Percentiles rank a stretch among this genome's conserved stretches.
Evolutionary conservation across 2,113 vertebrate genomes (phyloP).

Genomic region (Ciconia boyciana): DNA sequence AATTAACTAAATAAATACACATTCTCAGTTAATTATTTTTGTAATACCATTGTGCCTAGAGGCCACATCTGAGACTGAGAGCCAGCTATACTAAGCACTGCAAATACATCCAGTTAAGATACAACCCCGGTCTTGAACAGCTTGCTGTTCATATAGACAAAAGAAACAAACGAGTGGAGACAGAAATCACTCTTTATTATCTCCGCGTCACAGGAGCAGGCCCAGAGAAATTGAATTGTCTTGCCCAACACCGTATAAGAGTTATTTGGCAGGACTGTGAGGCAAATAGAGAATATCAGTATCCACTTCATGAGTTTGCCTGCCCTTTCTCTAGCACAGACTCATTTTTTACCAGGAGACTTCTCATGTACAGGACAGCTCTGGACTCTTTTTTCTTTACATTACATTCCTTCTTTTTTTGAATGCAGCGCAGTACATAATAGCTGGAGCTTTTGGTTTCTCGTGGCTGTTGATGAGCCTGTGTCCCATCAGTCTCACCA

Average conservation of each 20-base stretch:
- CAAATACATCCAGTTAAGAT: background rate
- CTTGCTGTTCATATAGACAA: background rate
- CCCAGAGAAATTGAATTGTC: conserved; percentile 1
- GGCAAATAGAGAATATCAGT: background rate
- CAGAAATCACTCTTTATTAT: background rate
- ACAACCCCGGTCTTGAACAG: background rate
- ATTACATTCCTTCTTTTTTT: background rate
- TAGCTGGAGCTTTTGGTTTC: background rate
- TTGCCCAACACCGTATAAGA: background rate
- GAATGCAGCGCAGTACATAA: fast-evolving
- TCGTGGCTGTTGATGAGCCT: background rate
- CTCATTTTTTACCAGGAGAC: background rate
- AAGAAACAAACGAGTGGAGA: background rate
- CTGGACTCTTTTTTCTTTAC: background rate
- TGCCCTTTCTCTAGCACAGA: background rate
- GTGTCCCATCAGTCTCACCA: background rate
- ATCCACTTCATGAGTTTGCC: background rate
- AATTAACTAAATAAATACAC: conserved; percentile 45
- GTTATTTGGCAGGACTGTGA: background rate
- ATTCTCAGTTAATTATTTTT: conserved; percentile 1
- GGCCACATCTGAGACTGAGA: background rate
- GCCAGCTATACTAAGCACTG: background rate
- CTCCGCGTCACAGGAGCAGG: background rate
- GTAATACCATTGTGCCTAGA: background rate
- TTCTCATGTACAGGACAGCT: background rate